Base-by-base conservation (phyloP, 2,113 vertebrate species). In the Leptobrachium ailaonicum region DNA sequence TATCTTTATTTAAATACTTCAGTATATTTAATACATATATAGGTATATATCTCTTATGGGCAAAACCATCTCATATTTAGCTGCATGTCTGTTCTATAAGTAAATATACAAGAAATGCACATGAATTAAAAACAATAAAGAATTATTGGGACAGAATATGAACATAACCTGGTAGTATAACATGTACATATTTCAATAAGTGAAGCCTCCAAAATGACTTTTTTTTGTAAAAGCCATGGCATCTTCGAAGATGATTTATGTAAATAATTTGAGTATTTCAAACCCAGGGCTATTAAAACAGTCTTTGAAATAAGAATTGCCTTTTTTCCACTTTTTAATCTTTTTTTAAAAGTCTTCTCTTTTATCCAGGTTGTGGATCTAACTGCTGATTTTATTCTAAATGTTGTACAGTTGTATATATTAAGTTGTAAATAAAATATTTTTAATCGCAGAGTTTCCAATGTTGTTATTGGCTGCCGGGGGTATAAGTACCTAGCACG, bases 381-480 rank as follows among this genome's bases (percentile, higher is more conserved):
- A 74, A 74, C 66, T 80, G 73, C 66, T 80, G 71, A 60, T 74
- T 72, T 74, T 80, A 80, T 60, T 73, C 67, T 73, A 60, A 68
- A 68, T 10, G 9, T 56, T 80, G 78, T 80, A 80, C 64, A 80
- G 20, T 74, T 80, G 20, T 80, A 64, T 68, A 80, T 74, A 74
- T 68, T 56, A 67, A 73, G 41, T 60, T 80, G 78, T 80, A 74
- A 80, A 80, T 80, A 80, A 80, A 80, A 80, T 68, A 54, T 72
- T 73, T 80, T 80, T 68, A 80, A 63, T 66, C n/a, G 60, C 53
- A 45, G 50, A 77, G 43, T 62, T 75, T 66, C 20, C 2, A 43
- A 6, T 54, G 6, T 54, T 54, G 50, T 54, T 11, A 54, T 2
- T 54, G 20, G 20, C 20, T 32, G 20, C 20, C 20, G 20, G 20